Percentiles rank a stretch among this genome's conserved stretches.
phyloP scores from a whole-genome alignment of 2,888 invertebrate species.

The Brachyptera putata region DNA sequence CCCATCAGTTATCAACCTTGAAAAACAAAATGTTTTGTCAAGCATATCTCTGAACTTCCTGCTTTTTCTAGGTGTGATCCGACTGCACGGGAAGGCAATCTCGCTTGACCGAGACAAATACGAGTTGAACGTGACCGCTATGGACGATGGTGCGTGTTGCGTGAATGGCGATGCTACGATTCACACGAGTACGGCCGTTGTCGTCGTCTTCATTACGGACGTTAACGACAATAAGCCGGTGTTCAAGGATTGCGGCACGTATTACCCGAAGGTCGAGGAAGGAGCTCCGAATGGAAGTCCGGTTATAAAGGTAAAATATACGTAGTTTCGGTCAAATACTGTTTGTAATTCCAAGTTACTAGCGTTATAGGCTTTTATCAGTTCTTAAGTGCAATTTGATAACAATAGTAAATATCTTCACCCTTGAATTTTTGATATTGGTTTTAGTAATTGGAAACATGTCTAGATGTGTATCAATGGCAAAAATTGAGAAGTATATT shows the following conservation, averaged over 20 bases:
- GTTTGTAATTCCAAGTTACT: not conserved
- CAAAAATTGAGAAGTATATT: too few species aligned
- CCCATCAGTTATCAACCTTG: too few species aligned
- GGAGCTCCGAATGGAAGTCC: constrained; percentile 91
- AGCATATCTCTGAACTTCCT: too few species aligned
- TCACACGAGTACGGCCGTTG: constrained; percentile 90
- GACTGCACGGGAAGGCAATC: constrained; percentile 81
- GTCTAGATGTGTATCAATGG: too few species aligned
- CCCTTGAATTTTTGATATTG: too few species aligned
- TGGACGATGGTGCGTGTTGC: constrained; percentile 97
- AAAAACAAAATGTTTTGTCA: too few species aligned
- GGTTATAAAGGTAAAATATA: constrained; percentile 73
- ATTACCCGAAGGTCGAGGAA: constrained; percentile 91
- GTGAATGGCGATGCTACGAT: constrained; percentile 81
- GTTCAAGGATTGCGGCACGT: constrained; percentile 89
- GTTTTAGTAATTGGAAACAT: too few species aligned
- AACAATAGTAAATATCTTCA: constrained; percentile 9
- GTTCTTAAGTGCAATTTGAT: not conserved
- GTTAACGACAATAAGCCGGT: constrained; percentile 96
- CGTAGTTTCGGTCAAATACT: not conserved
- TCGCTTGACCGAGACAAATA: constrained; percentile 89
- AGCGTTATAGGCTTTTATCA: not conserved
- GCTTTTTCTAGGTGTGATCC: constrained; percentile 92
- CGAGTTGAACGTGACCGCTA: constrained; percentile 92
- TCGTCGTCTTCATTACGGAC: constrained; percentile 94